Evolutionary conservation across 2,113 vertebrate species (phyloP), one percentile per base, ranked within the genome.

Genomic region (Epinephelus lanceolatus): DNA sequence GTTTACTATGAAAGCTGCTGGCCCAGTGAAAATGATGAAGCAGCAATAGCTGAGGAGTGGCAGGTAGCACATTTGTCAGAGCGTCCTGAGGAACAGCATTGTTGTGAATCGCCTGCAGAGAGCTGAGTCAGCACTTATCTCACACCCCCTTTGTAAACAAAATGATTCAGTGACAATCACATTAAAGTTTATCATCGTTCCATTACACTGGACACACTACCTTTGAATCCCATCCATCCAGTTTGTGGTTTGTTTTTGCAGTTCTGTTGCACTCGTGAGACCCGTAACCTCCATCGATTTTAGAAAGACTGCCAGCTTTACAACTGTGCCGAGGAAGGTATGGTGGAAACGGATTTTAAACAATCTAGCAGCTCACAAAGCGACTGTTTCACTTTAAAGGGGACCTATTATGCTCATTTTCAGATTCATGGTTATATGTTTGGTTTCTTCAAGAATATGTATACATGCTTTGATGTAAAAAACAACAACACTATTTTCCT

Each of bases 101-200:
- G 57, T 61, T 87, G 18, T 65, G 80, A 78, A 75, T 70, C 51
- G 47, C 30, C 71, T 62, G 68, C 79, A 71, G 56, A 81, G 51
- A 55, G 87, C 80, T 86, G 86, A 86, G 45, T 88, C 47, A 60
- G 76, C 84, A 78, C 49, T 60, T 53, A 56, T 71, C 33, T n/a
- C 56, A 59, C 68, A 17, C 68, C 42, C n/a, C 19, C 25, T 63
- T 73, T 52, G 55, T 51, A 85, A 68, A 78, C 53, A 69, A 74
- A 76, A 61, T 45, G 51, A 65, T 61, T 89, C 47, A 86, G 56
- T 76, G 69, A 63, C 84, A 76, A 59, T 73, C 66, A 69, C 78
- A 49, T 78, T 76, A 66, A 51, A 74, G 68, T 70, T 42, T 18
- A 37, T 70, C 37, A 27, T 74, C 56, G 52, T 75, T 85, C 85